Base-by-base conservation (phyloP, 2,888 invertebrate species). In the Heteromurus nitidus region DNA sequence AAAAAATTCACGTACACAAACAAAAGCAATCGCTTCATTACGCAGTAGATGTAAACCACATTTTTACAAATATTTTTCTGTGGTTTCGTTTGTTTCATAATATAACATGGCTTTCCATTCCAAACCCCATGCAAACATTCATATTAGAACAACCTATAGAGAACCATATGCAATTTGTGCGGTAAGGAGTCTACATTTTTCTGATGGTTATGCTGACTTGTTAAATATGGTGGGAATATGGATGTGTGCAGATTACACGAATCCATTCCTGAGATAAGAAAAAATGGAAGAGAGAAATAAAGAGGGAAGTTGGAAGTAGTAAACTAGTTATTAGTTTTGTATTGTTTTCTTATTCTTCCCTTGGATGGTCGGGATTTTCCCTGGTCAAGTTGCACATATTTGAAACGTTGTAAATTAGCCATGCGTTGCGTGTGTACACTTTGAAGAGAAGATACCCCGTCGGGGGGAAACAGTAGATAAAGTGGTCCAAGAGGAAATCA, bases 401-500 rank as follows among this genome's bases (percentile, higher is more conserved):
- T 26, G 26, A 24, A 22, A 47, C 47, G 36, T 36, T 9, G 36
- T 36, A 36, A 36, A 36, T 5, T 36, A 5, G 13, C 5, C 50
- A n/a, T 50, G n/a, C 5, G 11, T 22, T 55, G 24, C 24, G 24
- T 55, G 55, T 36, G 36, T 22, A 53, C 3, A 22, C 18, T 24
- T 26, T 31, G 18, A 31, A 62, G 7, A n/a, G n/a, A 62, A 62
- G 62, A 62, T 62, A 30, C 26, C 50, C 2, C 50, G 26, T 24
- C 20, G 2, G 5, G 9, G 22, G 13, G 26, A 55, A 55, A 3
- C 24, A 22, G 9, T 18, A n/a, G 2, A 65, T 68, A 69, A 77
- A 77, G 77, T 77, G 77, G 77, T 77, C 69, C 69, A 77, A 77
- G 31, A 69, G 77, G 69, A 77, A 77, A 69, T n/a, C 16, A 42